Conservation (phyloP, 2,797 vertebrate species). For the Sebastes glaucus region DNA sequence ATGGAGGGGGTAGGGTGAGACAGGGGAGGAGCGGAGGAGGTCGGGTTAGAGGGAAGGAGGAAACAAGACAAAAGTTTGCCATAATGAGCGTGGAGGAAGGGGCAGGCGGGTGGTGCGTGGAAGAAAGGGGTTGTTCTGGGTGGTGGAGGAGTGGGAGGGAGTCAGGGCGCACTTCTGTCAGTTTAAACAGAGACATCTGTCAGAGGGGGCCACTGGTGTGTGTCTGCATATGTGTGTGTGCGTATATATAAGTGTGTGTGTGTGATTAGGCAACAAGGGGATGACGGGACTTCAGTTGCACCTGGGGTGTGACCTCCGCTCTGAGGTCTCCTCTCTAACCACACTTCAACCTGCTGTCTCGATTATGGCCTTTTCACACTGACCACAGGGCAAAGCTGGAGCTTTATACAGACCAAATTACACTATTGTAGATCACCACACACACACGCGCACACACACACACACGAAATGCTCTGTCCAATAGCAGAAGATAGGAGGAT, state of each 20-base stretch:
- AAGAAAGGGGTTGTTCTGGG: constrained; percentile 69
- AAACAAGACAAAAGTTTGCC: constrained; percentile 81
- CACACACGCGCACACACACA: not conserved
- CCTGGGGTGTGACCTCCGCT: constrained; percentile 70
- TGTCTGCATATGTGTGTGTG: constrained; percentile 29
- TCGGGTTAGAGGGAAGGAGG: constrained; percentile 70
- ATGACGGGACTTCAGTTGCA: constrained; percentile 67
- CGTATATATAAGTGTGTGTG: constrained; percentile 23
- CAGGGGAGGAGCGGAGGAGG: constrained; percentile 68
- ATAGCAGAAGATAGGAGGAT: constrained; percentile 9
- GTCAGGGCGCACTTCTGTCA: constrained; percentile 78
- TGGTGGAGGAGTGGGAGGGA: constrained; percentile 62
- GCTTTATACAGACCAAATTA: constrained; percentile 31
- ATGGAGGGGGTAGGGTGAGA: constrained; percentile 67
- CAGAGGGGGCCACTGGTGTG: constrained; percentile 64
- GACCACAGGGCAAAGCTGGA: constrained; percentile 29
- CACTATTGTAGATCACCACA: not conserved
- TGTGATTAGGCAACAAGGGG: constrained; percentile 40
- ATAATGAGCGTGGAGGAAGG: constrained; percentile 79
- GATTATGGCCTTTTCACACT: constrained; percentile 59
- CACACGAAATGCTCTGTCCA: not conserved
- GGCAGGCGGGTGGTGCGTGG: constrained; percentile 60
- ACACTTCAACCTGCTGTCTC: constrained; percentile 58
- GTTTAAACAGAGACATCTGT: constrained; percentile 84
- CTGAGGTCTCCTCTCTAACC: constrained; percentile 53